Evolutionary conservation across 1,140 invertebrate genomes (phyloP).

Genomic region (Neocloeon triangulifer): DNA sequence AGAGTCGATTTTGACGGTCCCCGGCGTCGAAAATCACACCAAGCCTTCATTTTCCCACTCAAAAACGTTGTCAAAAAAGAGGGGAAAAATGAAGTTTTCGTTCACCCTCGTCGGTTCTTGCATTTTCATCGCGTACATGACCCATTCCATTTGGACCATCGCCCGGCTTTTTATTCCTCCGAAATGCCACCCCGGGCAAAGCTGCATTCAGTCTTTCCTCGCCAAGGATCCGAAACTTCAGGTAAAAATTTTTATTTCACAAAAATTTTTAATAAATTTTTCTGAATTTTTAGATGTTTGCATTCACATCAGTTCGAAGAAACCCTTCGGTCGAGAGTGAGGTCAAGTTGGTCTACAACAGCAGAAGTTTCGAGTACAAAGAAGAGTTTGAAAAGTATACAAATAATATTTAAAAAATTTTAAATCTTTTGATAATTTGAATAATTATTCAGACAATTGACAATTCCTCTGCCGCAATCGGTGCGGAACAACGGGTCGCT

Average conservation of each 20-base stretch:
- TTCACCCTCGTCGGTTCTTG: slow-evolving; percentile 29
- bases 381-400: slow-evolving; percentile 7
- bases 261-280: slow-evolving; percentile 2
- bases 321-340: slow-evolving; percentile 8
- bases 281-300: slow-evolving; percentile 10
- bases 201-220: slow-evolving; percentile 34
- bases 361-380: slow-evolving; percentile 9
- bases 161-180: slow-evolving; percentile 44
- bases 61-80: too few relatives aligned
- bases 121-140: slow-evolving; percentile 41
- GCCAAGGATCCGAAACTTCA: slow-evolving; percentile 26
- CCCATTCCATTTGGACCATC: slow-evolving; percentile 47
- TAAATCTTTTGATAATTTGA: slow-evolving; percentile 4
- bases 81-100: slow-evolving; percentile 19
- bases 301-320: slow-evolving; percentile 13
- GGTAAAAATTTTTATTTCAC: slow-evolving; percentile 12
- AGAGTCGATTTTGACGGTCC: too few relatives aligned
- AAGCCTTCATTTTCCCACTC: too few relatives aligned
- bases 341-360: slow-evolving; percentile 10
- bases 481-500: slow-evolving; percentile 55
- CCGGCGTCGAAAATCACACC: too few relatives aligned
- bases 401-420: slow-evolving; percentile 9
- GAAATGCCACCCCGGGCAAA: slow-evolving; percentile 29
- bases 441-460: slow-evolving; percentile 26
- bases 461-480: slow-evolving; percentile 36